Evolutionary conservation across 2,113 vertebrate genomes (phyloP).

Genomic region (Rhabdornis inornatus): DNA sequence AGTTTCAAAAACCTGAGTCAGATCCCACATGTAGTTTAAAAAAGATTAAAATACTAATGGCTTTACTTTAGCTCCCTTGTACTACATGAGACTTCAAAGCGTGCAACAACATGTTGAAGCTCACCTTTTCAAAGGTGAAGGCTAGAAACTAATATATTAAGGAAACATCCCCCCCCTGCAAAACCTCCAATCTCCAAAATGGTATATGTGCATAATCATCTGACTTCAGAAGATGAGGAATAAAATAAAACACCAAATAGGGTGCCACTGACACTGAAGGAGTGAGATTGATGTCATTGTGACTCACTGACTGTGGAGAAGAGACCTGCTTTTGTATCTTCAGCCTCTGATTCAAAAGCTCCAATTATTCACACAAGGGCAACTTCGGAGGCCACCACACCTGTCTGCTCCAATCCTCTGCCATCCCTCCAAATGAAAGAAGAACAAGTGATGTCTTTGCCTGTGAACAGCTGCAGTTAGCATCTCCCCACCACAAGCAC

Average conservation of each 20-base stretch:
- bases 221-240: not conserved
- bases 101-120: not conserved
- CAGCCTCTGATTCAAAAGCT: constrained; percentile 30
- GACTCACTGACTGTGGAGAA: not conserved
- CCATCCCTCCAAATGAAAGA: not conserved
- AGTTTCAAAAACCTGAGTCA: not conserved
- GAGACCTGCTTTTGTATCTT: not conserved
- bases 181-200: not conserved
- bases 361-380: not conserved
- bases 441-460: not conserved
- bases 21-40: not conserved
- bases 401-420: not conserved
- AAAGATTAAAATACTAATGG: not conserved
- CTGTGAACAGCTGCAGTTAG: not conserved
- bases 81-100: not conserved
- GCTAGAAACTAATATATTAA: not conserved
- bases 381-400: constrained; percentile 10
- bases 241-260: not conserved
- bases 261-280: not conserved
- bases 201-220: not conserved
- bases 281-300: not conserved
- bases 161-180: accelerated
- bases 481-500: not conserved
- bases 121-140: not conserved
- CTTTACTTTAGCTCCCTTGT: not conserved